phyloP scores from a whole-genome alignment of 2,797 vertebrate species.

The Sciurus carolinensis region DNA sequence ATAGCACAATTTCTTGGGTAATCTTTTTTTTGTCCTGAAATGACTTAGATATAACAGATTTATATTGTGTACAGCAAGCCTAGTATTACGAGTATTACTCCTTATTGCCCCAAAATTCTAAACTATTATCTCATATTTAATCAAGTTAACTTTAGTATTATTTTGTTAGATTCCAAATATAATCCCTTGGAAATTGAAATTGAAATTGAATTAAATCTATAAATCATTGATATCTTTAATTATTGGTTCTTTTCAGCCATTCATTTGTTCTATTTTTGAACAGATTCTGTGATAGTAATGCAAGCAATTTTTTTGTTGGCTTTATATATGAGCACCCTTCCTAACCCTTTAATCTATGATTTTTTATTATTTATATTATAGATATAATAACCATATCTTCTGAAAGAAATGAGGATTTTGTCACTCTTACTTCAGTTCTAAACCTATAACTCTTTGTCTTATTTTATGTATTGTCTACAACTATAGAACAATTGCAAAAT shows the following conservation, averaged over 20 bases:
- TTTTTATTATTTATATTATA: neutral
- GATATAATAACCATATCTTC: neutral
- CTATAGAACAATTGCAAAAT: neutral
- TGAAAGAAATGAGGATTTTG: neutral
- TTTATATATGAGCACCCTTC: neutral
- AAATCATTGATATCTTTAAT: slow-evolving; percentile 15
- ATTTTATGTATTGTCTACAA: neutral
- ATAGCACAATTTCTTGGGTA: slow-evolving; percentile 2
- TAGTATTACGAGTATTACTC: neutral
- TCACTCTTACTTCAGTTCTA: neutral
- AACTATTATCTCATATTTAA: neutral
- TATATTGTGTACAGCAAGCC: neutral
- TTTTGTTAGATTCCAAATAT: neutral
- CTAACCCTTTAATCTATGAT: neutral
- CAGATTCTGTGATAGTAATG: neutral
- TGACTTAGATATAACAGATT: neutral
- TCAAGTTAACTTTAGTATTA: neutral
- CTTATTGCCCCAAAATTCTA: neutral
- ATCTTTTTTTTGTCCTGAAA: neutral
- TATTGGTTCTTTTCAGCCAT: slow-evolving; percentile 20
- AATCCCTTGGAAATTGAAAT: neutral
- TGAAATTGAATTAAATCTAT: neutral
- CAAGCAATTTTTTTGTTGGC: neutral
- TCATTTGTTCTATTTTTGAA: slow-evolving; percentile 21
- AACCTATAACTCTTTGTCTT: neutral